Evolutionary conservation across 2,113 vertebrate genomes (phyloP), one percentile per base, ranked within the genome.

Genomic region (Passer domesticus): DNA sequence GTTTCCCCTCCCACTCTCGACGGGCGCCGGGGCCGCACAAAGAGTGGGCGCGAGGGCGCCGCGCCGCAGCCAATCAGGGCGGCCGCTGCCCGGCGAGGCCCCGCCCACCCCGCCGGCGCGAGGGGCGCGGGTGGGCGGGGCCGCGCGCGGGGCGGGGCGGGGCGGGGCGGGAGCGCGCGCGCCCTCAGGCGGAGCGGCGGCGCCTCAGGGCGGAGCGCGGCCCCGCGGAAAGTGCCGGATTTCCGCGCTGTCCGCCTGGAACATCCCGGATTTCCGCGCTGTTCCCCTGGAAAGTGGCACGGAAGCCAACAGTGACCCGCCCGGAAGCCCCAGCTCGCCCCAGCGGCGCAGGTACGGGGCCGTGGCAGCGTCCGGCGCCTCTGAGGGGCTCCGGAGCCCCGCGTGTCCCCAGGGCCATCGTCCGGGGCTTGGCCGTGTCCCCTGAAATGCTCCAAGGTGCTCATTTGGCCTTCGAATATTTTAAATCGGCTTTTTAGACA

Each of bases 381-480:
- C 21, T n/a, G 37, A 56, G 59, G 49, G 66, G 24, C 35, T 9
- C 19, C 14, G 3, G n/a, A 17, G 50, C 18, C 4, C 9, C 14
- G 5, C 7, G 13, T 10, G 67, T 27, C 27, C 8, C 20, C 59
- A 9, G 19, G 3, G 37, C 6, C 44, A 28, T 24, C 13, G 7
- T 7, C 10, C 0, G 3, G 21, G 33, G 43, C 41, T 78, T 52
- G 46, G 31, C 24, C 8, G 0, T 4, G 16, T 15, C n/a, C 60
- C 21, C 18, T 23, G 41, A 78, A 77, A 24, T 3, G 6, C 41
- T 33, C 33, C 2, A 14, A 41, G 14, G 21, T 17, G 17, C 59
- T 64, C 0, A 7, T 18, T 68, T 22, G 14, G 10, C 25, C 35
- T 83, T 44, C 17, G 37, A 8, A 11, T 53, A 20, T 28, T 19